Percentiles rank a stretch among this genome's conserved stretches.
Evolutionary conservation across 2,797 vertebrate genomes (phyloP).

Genomic region (Natrix natrix): DNA sequence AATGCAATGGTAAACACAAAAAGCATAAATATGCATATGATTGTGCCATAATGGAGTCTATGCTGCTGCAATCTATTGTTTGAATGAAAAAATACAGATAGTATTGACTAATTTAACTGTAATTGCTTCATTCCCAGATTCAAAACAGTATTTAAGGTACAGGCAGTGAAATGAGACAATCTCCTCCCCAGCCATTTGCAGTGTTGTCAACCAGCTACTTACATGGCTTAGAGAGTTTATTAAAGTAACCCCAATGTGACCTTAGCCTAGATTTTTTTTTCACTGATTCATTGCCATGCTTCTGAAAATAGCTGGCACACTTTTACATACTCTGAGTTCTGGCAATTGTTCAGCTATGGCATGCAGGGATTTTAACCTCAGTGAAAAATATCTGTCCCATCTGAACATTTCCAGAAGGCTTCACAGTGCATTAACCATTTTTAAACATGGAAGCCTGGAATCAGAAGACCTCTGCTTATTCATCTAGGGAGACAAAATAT

Average conservation of each 20-base stretch:
- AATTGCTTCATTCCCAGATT: conserved; percentile 1
- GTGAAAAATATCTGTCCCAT: conserved; percentile 5
- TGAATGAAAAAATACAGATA: neutral
- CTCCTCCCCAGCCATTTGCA: neutral
- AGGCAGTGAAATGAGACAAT: neutral
- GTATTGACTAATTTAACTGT: neutral
- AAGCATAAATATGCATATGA: neutral
- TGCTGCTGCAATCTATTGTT: accelerated
- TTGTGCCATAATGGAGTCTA: accelerated
- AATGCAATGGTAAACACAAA: neutral
- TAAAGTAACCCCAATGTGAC: conserved; percentile 15
- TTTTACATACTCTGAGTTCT: conserved; percentile 2
- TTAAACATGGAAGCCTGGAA: conserved; percentile 11
- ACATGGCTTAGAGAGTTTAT: conserved; percentile 9
- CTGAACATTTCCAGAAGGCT: conserved; percentile 23
- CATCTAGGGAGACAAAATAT: conserved; percentile 27
- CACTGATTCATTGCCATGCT: neutral
- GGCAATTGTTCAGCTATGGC: neutral
- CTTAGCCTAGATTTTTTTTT: neutral
- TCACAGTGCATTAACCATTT: conserved; percentile 1
- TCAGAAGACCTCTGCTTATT: conserved; percentile 25
- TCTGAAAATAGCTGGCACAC: conserved; percentile 24
- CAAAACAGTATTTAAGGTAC: neutral
- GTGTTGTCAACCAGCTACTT: neutral
- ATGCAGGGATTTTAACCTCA: conserved; percentile 7